Evolutionary conservation across 2,797 vertebrate genomes (phyloP).

Genomic region (Scleropages formosus): DNA sequence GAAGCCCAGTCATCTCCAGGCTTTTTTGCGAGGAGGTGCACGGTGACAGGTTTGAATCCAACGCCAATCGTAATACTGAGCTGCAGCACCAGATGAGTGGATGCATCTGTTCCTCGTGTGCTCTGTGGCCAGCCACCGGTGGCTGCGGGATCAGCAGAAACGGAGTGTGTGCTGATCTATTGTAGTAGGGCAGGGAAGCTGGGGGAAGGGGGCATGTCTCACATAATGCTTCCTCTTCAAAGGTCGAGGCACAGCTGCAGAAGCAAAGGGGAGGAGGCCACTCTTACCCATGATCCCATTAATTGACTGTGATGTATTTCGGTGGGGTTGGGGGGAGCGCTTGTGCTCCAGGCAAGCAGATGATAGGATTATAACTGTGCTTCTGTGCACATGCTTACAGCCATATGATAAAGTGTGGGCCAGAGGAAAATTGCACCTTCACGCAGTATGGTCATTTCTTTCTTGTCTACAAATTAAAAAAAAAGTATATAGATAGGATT

Average conservation of each 20-base stretch:
- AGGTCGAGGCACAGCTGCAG: not conserved
- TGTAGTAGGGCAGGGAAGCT: not conserved
- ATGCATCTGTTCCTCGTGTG: conserved; percentile 32
- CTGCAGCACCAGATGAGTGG: conserved; percentile 10
- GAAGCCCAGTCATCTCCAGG: not conserved
- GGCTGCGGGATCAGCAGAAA: conserved; percentile 42
- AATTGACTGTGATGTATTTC: conserved; percentile 16
- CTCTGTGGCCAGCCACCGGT: conserved; percentile 24
- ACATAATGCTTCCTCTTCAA: conserved; percentile 9
- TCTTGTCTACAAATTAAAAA: no score
- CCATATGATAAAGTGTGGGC: not conserved
- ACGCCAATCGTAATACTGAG: conserved; percentile 10
- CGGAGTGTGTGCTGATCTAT: conserved; percentile 11
- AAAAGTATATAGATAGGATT: no score
- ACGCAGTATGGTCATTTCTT: not conserved
- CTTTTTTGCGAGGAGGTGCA: not conserved
- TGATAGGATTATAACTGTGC: conserved; percentile 2
- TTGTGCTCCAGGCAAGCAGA: conserved; percentile 11
- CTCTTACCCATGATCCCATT: conserved; percentile 1
- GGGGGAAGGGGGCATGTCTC: conserved; percentile 1
- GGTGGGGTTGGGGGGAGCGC: not conserved
- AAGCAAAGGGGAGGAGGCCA: not conserved
- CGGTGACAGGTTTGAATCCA: conserved; percentile 16
- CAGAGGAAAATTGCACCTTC: not conserved
- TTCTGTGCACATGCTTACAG: not conserved